These are phyloP conservation scores for Dicaeum eximium DNA, from an alignment of 2,113 vertebrate species.

Conservation along the genomic window DNA sequence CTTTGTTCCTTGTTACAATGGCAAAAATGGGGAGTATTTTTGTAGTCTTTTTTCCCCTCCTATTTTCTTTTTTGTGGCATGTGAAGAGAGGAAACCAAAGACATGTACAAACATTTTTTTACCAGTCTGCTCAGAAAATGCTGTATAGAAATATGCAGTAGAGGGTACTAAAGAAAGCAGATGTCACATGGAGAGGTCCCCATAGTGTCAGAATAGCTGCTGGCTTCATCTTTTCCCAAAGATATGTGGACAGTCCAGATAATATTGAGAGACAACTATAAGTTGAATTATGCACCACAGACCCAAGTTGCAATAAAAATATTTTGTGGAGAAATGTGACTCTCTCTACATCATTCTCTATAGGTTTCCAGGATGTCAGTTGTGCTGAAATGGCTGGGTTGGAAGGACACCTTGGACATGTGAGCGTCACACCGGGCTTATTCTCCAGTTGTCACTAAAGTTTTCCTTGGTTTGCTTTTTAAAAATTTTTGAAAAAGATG, in stretches of 20 bases:
- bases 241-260: neutral
- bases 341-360: accelerated
- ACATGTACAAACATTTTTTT: neutral
- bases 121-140: neutral
- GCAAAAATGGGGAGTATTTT: neutral
- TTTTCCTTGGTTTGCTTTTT: neutral
- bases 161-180: neutral
- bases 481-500: neutral
- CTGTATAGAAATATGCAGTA: neutral
- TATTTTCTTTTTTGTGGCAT: neutral
- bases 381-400: neutral
- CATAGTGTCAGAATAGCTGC: neutral
- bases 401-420: neutral
- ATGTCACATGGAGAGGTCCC: neutral
- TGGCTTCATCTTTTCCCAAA: neutral
- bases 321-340: neutral
- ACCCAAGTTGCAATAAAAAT: neutral
- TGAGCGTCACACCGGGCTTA: neutral
- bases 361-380: neutral
- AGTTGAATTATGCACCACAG: neutral
- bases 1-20: neutral
- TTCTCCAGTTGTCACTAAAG: neutral
- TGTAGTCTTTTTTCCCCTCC: accelerated
- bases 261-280: neutral
- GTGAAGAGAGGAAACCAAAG: neutral